Evolutionary conservation across 1,140 invertebrate genomes (phyloP).

Genomic region (Epicauta chinensis): DNA sequence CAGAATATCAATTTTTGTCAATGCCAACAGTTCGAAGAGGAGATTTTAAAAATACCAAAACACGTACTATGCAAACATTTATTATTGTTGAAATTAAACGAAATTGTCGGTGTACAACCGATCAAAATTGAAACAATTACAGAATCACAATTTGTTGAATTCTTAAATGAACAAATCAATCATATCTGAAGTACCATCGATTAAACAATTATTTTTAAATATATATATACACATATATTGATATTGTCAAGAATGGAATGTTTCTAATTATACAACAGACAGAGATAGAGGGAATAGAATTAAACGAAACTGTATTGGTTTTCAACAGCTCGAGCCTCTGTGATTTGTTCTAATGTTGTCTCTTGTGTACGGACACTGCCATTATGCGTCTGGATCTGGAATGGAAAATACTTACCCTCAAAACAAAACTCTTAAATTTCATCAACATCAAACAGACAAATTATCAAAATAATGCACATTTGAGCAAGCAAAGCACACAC

Average conservation of each 20-base stretch:
- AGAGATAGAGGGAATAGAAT: neutral
- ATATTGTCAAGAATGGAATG: neutral
- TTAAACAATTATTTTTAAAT: neutral
- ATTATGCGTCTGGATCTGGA: slow-evolving; percentile 44
- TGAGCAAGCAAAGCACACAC: neutral
- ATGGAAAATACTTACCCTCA: slow-evolving; percentile 13
- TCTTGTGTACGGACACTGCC: slow-evolving; percentile 49
- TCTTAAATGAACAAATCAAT: slow-evolving; percentile 26
- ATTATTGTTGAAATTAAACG: slow-evolving; percentile 52
- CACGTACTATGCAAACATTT: slow-evolving; percentile 60
- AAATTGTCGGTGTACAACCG: slow-evolving; percentile 42
- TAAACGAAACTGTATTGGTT: slow-evolving; percentile 61
- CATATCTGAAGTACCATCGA: slow-evolving; percentile 5
- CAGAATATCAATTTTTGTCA: slow-evolving; percentile 57
- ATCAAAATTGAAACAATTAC: slow-evolving; percentile 46
- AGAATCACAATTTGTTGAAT: slow-evolving; percentile 25
- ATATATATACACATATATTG: neutral
- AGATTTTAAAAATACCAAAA: slow-evolving; percentile 48
- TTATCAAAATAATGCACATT: slow-evolving; percentile 1
- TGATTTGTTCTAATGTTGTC: slow-evolving; percentile 45
- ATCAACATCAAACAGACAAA: neutral
- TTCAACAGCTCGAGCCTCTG: slow-evolving; percentile 51
- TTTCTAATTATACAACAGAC: neutral
- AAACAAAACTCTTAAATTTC: neutral
- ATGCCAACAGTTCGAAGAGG: slow-evolving; percentile 51